Evolutionary conservation across 2,888 invertebrate species (phyloP).

Genomic region (Euproctis similis): DNA sequence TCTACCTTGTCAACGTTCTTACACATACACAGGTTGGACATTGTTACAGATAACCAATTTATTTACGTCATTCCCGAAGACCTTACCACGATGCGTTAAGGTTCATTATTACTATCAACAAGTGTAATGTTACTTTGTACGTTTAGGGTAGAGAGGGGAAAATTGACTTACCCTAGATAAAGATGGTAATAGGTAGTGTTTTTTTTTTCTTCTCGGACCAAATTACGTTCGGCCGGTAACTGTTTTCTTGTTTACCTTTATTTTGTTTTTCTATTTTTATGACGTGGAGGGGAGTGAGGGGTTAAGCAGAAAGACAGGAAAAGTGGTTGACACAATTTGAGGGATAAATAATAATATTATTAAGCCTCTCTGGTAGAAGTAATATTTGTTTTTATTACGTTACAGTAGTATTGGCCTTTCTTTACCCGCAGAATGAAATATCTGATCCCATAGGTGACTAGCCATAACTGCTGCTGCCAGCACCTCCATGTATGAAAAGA

Average conservation of each 20-base stretch:
- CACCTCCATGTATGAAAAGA: too few species aligned
- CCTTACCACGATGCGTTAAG: conserved; percentile 19
- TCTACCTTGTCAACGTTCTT: conserved; percentile 72
- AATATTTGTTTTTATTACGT: too few species aligned
- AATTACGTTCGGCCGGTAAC: conserved; percentile 62
- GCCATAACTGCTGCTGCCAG: too few species aligned
- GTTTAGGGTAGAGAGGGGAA: conserved; percentile 48
- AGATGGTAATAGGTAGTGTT: conserved; percentile 63
- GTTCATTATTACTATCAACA: conserved; percentile 16
- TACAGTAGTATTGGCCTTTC: too few species aligned
- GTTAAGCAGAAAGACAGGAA: too few species aligned
- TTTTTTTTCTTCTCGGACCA: conserved; percentile 46
- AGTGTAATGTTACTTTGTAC: conserved; percentile 13
- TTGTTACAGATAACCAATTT: conserved; percentile 35
- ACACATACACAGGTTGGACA: conserved; percentile 66
- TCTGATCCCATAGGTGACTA: too few species aligned
- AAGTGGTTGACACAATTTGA: conserved; percentile 20
- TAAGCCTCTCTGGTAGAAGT: too few species aligned
- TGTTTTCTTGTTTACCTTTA: conserved; percentile 65
- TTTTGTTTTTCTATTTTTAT: conserved; percentile 46
- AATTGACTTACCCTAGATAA: conserved; percentile 74
- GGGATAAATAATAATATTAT: conserved; percentile 13
- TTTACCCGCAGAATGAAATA: too few species aligned
- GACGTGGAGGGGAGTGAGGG: conserved; percentile 13
- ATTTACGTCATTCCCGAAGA: conserved; percentile 4